Evolutionary conservation across 2,888 invertebrate species (phyloP).

Genomic region (Drosophila paramelanica): DNA sequence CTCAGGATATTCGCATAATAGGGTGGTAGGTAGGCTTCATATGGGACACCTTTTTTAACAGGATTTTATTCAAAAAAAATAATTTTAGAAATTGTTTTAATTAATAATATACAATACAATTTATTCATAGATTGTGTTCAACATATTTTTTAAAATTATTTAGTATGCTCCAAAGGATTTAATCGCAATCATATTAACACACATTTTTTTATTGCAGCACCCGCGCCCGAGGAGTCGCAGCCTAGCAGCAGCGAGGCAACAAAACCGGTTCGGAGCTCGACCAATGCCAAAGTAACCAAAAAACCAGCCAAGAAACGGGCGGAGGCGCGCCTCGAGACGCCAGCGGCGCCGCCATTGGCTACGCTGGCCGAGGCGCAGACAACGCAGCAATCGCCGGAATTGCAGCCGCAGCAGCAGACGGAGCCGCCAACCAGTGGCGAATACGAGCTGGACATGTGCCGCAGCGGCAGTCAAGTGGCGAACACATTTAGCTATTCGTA

Average conservation of each 20-base stretch:
- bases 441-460: conserved; percentile 52
- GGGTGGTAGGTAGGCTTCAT: too few relatives aligned
- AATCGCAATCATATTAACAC: too few relatives aligned
- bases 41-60: too few relatives aligned
- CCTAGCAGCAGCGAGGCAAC: not conserved
- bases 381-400: conserved; percentile 33
- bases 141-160: too few relatives aligned
- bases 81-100: too few relatives aligned
- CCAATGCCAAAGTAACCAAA: conserved; percentile 42
- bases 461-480: conserved; percentile 24
- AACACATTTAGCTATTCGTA: conserved; percentile 33
- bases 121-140: too few relatives aligned
- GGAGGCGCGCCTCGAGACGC: conserved; percentile 50
- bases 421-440: conserved; percentile 14
- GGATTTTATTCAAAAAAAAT: too few relatives aligned
- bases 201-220: conserved; percentile 19
- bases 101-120: too few relatives aligned
- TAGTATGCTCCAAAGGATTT: too few relatives aligned
- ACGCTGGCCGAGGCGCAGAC: conserved; percentile 48
- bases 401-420: not conserved
- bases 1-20: too few relatives aligned
- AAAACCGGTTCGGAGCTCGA: not conserved
- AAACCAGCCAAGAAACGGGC: conserved; percentile 65
- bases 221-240: conserved; percentile 20
- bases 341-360: conserved; percentile 23